Evolutionary conservation across 2,797 vertebrate species (phyloP).

Genomic region (Aeoliscus strigatus): DNA sequence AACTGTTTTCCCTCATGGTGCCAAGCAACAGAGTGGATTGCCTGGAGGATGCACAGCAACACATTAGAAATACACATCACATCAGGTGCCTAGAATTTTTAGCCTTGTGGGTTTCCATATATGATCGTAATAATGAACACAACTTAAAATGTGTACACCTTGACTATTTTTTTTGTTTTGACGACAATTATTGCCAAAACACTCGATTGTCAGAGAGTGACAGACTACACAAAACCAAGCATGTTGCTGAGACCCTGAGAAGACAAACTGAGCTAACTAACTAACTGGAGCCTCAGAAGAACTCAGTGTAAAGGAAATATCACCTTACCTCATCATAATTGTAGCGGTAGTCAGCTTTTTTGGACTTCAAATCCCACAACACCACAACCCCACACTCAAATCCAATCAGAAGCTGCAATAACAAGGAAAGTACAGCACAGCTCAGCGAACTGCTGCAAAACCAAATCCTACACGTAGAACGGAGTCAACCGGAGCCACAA

Average conservation of each 20-base stretch:
- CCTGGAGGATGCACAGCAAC: conserved; percentile 69
- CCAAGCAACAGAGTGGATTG: conserved; percentile 97
- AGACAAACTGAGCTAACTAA: no score
- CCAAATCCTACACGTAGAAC: conserved; percentile 6
- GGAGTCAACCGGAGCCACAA: no score
- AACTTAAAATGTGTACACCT: no score
- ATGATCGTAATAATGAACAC: no score
- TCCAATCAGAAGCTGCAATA: conserved; percentile 91
- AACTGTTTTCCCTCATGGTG: conserved; percentile 99
- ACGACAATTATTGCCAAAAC: no score
- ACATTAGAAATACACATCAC: neutral
- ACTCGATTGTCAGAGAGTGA: no score
- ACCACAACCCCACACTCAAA: conserved; percentile 94
- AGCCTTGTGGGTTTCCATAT: no score
- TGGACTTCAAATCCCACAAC: conserved; percentile 96
- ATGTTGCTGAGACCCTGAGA: conserved; percentile 7
- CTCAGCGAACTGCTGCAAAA: conserved; percentile 17
- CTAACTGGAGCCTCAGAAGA: conserved; percentile 1
- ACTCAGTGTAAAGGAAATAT: conserved; percentile 4
- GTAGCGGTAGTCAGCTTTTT: conserved; percentile 98
- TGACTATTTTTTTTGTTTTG: no score
- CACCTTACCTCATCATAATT: conserved; percentile 92
- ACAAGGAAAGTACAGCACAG: conserved; percentile 28
- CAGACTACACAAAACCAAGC: conserved; percentile 8
- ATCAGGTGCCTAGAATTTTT: neutral